Base-by-base conservation (phyloP, 2,888 invertebrate species). In the Mellilla xanthometata region DNA sequence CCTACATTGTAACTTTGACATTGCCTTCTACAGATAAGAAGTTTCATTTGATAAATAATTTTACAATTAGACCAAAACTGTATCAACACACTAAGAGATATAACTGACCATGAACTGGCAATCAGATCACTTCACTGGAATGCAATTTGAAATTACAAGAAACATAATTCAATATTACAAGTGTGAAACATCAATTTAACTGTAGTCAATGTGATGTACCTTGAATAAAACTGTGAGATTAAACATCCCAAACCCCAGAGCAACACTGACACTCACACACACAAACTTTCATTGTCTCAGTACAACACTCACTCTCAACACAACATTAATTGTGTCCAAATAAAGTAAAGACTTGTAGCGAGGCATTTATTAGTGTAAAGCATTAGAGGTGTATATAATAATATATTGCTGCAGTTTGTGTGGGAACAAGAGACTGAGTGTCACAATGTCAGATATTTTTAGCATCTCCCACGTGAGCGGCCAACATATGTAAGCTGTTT, bases 401-500 rank as follows among this genome's bases (percentile, higher is more conserved):
- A 27, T 26, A 26, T 15, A 11, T 19, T 19, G 12, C 12, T 24
- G 26, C 13, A 19, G 15, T 19, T 5, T 19, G 6, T 19, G 15
- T 19, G 6, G 6, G 15, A 19, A 19, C 3, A 6, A 19, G 15
- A 38, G 28, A 26, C 41, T 34, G 41, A 33, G 53, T 23, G 52
- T 50, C 41, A 39, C 53, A 62, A 72, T 73, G 77, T 74, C 69
- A 74, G 76, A 66, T 87, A 87, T 85, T 82, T 79, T 72, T 87
- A 87, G 86, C 35, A 45, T 80, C 75, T 69, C 80, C 77, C 80
- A 84, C 78, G 63, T 81, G 79, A 81, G 72, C 71, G 53, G 64
- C 65, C 65, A 64, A 69, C 68, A 70, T 29, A 38, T 9, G 26
- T 32, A 39, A 71, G 63, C 65, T 55, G 64, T 59, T 52, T 49